Evolutionary conservation across 2,797 vertebrate genomes (phyloP).

Genomic region (Microctenopoma stevenorrisi): DNA sequence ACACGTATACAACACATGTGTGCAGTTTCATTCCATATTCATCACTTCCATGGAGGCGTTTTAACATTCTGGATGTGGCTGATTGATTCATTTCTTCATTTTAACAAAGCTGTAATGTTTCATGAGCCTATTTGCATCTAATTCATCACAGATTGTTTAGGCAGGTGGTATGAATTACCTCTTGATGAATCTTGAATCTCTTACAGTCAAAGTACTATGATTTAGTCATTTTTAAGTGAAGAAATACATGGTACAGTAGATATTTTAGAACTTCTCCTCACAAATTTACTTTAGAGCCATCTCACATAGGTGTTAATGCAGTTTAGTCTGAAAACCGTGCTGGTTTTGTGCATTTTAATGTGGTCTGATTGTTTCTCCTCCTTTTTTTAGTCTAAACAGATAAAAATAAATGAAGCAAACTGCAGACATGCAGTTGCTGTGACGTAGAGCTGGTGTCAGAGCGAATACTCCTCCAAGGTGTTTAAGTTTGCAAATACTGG

Average conservation of each 20-base stretch:
- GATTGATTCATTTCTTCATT: constrained; percentile 40
- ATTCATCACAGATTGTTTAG: constrained; percentile 35
- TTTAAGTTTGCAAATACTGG: constrained; percentile 5
- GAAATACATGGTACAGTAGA: background rate
- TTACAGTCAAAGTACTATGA: no score
- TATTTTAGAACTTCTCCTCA: no score
- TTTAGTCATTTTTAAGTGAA: no score
- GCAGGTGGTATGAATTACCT: constrained; percentile 52
- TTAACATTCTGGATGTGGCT: background rate
- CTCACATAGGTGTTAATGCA: background rate
- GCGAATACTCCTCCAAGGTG: background rate
- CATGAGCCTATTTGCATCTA: constrained; percentile 38
- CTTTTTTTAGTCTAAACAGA: background rate
- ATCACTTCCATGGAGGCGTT: background rate
- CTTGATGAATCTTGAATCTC: constrained; percentile 13
- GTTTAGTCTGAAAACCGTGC: background rate
- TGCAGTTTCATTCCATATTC: no score
- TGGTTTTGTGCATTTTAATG: background rate
- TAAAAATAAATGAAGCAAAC: background rate
- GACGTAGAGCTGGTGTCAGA: constrained; percentile 4
- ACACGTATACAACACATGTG: background rate
- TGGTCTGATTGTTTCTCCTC: background rate
- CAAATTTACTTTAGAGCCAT: background rate
- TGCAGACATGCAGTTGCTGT: background rate
- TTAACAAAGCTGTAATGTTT: constrained; percentile 30